Conservation (phyloP, 2,797 vertebrate genomes). For the Nyctalus aviator region DNA sequence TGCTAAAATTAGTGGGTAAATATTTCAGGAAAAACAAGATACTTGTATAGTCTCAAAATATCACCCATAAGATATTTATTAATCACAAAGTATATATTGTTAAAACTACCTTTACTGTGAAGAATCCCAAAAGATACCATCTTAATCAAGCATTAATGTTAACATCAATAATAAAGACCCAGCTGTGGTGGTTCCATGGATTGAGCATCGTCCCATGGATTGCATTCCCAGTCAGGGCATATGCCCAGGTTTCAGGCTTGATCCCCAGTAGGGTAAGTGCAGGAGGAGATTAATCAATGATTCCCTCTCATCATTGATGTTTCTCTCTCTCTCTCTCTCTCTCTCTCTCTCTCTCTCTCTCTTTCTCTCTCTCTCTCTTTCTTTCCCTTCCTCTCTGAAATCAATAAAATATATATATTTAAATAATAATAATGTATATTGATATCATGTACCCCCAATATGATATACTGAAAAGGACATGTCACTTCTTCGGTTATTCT, state of each 20-base stretch:
- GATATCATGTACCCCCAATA: neutral
- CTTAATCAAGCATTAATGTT: neutral
- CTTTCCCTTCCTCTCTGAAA: too few species aligned
- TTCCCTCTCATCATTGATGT: too few species aligned
- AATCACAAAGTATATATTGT: neutral
- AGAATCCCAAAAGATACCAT: neutral
- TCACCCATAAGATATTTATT: neutral
- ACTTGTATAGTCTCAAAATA: constrained; percentile 37
- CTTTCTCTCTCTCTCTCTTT: too few species aligned
- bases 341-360: too few species aligned
- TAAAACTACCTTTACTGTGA: constrained; percentile 16
- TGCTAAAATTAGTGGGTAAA: neutral
- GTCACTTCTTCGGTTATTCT: neutral
- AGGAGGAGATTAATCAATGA: too few species aligned
- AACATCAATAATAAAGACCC: neutral
- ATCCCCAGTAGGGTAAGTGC: too few species aligned
- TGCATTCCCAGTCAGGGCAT: too few species aligned
- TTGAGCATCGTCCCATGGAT: too few species aligned
- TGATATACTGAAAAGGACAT: neutral
- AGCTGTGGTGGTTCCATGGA: too few species aligned
- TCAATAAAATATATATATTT: too few species aligned
- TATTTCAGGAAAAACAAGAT: neutral
- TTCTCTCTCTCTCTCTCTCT: too few species aligned
- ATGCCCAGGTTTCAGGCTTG: too few species aligned
- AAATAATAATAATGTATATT: neutral